Evolutionary conservation across 2,797 vertebrate genomes (phyloP).

Genomic region (Nyctibius grandis): DNA sequence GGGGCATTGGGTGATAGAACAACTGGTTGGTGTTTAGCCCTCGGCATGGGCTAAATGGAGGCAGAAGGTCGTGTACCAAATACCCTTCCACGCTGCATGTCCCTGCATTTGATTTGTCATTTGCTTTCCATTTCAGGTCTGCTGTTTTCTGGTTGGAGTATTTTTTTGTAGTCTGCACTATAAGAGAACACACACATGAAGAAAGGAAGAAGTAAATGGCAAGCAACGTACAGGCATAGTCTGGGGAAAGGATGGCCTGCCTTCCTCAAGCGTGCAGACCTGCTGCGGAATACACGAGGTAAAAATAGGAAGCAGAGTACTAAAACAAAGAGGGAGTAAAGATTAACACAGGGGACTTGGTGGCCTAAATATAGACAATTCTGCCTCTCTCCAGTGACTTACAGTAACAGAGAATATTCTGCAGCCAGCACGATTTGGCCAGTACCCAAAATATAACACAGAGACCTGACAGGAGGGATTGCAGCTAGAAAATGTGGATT

Average conservation of each 20-base stretch:
- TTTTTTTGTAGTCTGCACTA: not conserved
- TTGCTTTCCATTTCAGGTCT: not conserved
- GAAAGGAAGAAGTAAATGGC: not conserved
- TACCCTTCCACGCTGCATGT: not conserved
- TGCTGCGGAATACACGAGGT: not conserved
- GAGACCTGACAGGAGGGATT: slow-evolving; percentile 4
- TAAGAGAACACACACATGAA: not conserved
- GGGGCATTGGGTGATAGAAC: too few relatives aligned
- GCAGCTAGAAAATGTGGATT: slow-evolving; percentile 6
- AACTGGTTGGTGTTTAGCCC: too few relatives aligned
- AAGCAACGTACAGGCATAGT: not conserved
- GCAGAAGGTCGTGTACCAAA: too few relatives aligned
- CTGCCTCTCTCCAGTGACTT: not conserved
- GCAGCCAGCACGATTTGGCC: slow-evolving; percentile 11
- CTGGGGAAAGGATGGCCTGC: not conserved
- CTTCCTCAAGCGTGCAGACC: not conserved
- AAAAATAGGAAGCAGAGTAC: not conserved
- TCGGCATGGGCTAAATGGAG: too few relatives aligned
- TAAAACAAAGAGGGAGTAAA: not conserved
- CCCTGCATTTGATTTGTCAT: not conserved
- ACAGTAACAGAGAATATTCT: slow-evolving; percentile 13
- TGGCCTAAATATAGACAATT: slow-evolving; percentile 42
- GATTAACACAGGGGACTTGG: not conserved
- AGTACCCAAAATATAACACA: slow-evolving; percentile 30
- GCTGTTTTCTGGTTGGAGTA: not conserved